Evolutionary conservation across 2,888 invertebrate species (phyloP).

Genomic region (Hipparchia sbordonii): DNA sequence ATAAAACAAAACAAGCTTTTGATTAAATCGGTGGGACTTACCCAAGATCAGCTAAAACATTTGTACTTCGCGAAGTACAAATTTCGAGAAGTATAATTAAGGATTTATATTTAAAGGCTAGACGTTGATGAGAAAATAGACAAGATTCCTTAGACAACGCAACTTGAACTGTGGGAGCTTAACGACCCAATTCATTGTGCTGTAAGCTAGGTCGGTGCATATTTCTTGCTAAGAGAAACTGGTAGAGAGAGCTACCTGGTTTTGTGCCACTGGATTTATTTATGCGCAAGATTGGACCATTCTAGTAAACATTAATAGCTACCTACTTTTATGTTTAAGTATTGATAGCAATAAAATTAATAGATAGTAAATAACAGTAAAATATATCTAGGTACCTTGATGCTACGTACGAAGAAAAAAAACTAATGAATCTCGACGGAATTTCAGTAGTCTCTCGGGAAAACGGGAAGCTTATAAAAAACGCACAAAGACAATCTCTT

Average conservation of each 20-base stretch:
- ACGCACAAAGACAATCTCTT: too few species aligned
- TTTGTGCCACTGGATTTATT: conserved; percentile 16
- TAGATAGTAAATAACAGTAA: too few species aligned
- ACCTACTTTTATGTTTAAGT: neutral
- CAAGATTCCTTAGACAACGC: conserved; percentile 29
- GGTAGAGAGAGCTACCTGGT: conserved; percentile 5
- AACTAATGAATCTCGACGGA: too few species aligned
- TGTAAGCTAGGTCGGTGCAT: conserved; percentile 33
- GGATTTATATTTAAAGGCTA: conserved; percentile 2
- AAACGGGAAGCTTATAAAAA: too few species aligned
- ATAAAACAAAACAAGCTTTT: neutral
- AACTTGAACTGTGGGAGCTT: conserved; percentile 27
- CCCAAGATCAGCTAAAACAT: neutral
- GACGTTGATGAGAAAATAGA: conserved; percentile 28
- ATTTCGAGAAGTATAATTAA: neutral
- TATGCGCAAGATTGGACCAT: neutral
- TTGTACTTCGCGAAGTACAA: neutral
- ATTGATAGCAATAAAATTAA: too few species aligned
- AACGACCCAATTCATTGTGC: conserved; percentile 35
- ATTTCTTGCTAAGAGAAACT: conserved; percentile 30
- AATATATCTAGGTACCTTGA: too few species aligned
- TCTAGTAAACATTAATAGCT: neutral
- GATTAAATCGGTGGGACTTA: neutral
- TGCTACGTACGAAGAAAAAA: too few species aligned
- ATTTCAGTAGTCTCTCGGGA: too few species aligned